Percentiles rank a stretch among this genome's conserved stretches.
phyloP scores from a whole-genome alignment of 2,888 invertebrate genomes.

The Polydrusus tereticollis region DNA sequence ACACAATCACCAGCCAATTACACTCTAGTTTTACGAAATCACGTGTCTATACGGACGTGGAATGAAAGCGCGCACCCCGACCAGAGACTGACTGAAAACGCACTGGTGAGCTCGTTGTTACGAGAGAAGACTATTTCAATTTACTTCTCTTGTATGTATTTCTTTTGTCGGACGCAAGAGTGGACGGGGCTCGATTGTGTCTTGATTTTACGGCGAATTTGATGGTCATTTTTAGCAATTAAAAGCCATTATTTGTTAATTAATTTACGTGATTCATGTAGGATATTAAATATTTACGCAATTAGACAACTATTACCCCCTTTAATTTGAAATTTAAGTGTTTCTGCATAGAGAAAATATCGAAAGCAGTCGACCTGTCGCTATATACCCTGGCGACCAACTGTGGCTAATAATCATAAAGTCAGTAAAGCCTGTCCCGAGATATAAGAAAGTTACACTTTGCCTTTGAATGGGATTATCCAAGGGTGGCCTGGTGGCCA shows the following conservation, averaged over 20 bases:
- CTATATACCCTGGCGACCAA: too few species aligned
- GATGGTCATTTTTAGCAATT: background rate
- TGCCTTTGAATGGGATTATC: too few species aligned
- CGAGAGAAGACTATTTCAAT: slow-evolving; percentile 24
- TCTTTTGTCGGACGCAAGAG: slow-evolving; percentile 14
- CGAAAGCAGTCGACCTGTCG: too few species aligned
- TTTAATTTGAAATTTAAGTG: too few species aligned
- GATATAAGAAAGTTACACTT: too few species aligned
- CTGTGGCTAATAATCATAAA: too few species aligned
- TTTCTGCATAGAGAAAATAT: too few species aligned
- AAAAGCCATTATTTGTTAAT: background rate
- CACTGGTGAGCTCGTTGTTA: slow-evolving; percentile 32
- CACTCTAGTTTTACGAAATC: slow-evolving; percentile 28
- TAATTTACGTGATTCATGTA: too few species aligned
- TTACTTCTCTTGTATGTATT: background rate
- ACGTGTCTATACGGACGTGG: slow-evolving; percentile 18
- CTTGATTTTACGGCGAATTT: background rate
- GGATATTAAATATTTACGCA: too few species aligned
- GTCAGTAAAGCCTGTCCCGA: too few species aligned
- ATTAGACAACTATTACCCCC: too few species aligned
- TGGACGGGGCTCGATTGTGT: slow-evolving; percentile 6
- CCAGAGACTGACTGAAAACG: slow-evolving; percentile 25
- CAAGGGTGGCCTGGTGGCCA: too few species aligned
- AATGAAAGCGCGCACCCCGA: slow-evolving; percentile 30
- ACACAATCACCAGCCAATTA: slow-evolving; percentile 16